phyloP scores from a whole-genome alignment of 2,113 vertebrate species.

The Ornithorhynchus anatinus region DNA sequence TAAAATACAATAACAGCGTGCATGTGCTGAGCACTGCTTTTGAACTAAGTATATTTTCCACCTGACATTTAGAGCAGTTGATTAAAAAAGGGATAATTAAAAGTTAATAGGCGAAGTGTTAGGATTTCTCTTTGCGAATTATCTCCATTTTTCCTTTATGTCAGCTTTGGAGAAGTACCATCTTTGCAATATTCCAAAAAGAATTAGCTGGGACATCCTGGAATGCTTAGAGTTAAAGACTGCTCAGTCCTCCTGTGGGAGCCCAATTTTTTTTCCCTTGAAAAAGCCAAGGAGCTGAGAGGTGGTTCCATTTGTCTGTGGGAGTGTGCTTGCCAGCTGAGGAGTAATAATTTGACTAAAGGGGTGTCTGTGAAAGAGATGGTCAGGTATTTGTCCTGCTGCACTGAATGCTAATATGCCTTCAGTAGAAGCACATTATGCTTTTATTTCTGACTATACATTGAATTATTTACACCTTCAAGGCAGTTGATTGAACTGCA shows the following conservation, averaged over 20 bases:
- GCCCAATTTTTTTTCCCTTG: conserved; percentile 22
- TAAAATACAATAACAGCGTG: too few species aligned
- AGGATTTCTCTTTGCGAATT: conserved; percentile 54
- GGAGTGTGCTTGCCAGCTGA: conserved; percentile 31
- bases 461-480: conserved; percentile 99
- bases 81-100: conserved; percentile 69
- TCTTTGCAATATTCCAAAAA: not conserved
- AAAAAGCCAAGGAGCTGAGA: conserved; percentile 31
- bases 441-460: conserved; percentile 84
- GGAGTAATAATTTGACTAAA: conserved; percentile 61
- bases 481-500: conserved; percentile 94
- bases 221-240: conserved; percentile 35
- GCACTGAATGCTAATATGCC: conserved; percentile 63
- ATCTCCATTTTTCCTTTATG: conserved; percentile 40
- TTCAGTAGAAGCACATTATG: conserved; percentile 63
- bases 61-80: conserved; percentile 71
- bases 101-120: conserved; percentile 57
- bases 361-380: conserved; percentile 54
- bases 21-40: conserved; percentile 40
- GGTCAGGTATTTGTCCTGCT: conserved; percentile 64
- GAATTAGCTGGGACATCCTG: conserved; percentile 13
- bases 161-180: conserved; percentile 34
- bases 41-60: conserved; percentile 67
- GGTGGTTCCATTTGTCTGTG: conserved; percentile 45
- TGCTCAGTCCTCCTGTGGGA: conserved; percentile 45